Evolutionary conservation across 2,888 invertebrate genomes (phyloP), one percentile per base, ranked within the genome.

Genomic region (Quadriops clusia): DNA sequence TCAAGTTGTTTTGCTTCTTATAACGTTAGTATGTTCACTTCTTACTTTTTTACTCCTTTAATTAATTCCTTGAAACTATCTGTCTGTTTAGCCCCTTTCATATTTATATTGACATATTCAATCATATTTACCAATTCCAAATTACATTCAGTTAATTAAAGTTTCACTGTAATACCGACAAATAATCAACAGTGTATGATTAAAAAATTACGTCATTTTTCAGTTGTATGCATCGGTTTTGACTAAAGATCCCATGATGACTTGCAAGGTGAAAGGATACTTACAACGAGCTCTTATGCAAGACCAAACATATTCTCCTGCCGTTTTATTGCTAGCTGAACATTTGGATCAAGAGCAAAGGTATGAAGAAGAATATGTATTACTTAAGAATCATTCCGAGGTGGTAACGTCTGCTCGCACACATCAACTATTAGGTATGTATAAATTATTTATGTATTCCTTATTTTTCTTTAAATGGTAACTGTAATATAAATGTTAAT

Each of bases 161-260:
- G n/a, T n/a, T n/a, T n/a, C n/a, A n/a, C n/a, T n/a, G 11, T 23
- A 7, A 9, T n/a, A 9, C 6, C n/a, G 7, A 9, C 23, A 23
- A 23, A 6, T 9, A 23, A 23, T 23, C 6, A 6, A n/a, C n/a
- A 23, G 9, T 7, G 9, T 6, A 21, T 26, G 13, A 9, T 9
- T 7, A 28, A 25, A 2, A 28, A n/a, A n/a, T n/a, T n/a, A n/a
- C n/a, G 27, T 38, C 36, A 35, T 44, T 38, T 65, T 65, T 17
- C 51, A 83, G 82, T 63, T 85, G 39, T 79, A 82, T 50, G 83
- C 81, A 0, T 74, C 74, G 30, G 79, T 81, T 1, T 56, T 84
- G 28, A 67, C 77, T 43, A 75, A 77, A 48, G 81, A 81, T 58
- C 68, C 72, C 2, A 60, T 68, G 14, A 64, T 65, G 15, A 54